Evolutionary conservation across 2,888 invertebrate species (phyloP).

Genomic region (Drosophila hamatofila): DNA sequence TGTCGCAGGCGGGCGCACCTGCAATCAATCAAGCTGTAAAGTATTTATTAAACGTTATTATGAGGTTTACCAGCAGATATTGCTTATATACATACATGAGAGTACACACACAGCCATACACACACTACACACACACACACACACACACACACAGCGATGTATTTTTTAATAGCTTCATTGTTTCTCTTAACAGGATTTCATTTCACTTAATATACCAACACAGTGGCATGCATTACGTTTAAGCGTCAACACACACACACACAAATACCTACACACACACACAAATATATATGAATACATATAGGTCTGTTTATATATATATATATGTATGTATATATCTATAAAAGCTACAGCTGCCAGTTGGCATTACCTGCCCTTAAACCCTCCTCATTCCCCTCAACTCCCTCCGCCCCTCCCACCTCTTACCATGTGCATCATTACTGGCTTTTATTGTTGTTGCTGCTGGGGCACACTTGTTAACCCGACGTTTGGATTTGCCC

Average conservation of each 20-base stretch:
- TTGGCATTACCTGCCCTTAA: conserved; percentile 25
- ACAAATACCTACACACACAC: background rate
- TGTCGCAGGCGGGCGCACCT: conserved; percentile 60
- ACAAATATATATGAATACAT: conserved; percentile 3
- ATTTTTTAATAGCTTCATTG: conserved; percentile 78
- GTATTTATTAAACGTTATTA: conserved; percentile 81
- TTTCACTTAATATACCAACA: conserved; percentile 74
- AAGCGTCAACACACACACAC: conserved; percentile 29
- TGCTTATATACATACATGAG: conserved; percentile 24
- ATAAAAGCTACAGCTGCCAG: conserved; percentile 38
- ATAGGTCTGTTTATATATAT: conserved; percentile 2
- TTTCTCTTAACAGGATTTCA: conserved; percentile 78
- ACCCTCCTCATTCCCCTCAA: background rate
- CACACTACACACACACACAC: background rate
- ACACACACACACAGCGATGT: conserved; percentile 8
- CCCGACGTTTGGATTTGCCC: conserved; percentile 66
- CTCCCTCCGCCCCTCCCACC: too few relatives aligned
- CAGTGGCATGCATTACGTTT: conserved; percentile 48
- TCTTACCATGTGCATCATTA: conserved; percentile 32
- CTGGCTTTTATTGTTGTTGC: conserved; percentile 69
- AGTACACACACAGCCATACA: conserved; percentile 3
- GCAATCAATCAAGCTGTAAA: conserved; percentile 80
- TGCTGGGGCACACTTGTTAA: conserved; percentile 65
- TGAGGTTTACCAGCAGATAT: conserved; percentile 68
- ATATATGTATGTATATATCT: conserved; percentile 5